Percentiles rank a stretch among this genome's conserved stretches.
Evolutionary conservation across 2,888 invertebrate species (phyloP).

Genomic region (Lasioglossum villosulum): DNA sequence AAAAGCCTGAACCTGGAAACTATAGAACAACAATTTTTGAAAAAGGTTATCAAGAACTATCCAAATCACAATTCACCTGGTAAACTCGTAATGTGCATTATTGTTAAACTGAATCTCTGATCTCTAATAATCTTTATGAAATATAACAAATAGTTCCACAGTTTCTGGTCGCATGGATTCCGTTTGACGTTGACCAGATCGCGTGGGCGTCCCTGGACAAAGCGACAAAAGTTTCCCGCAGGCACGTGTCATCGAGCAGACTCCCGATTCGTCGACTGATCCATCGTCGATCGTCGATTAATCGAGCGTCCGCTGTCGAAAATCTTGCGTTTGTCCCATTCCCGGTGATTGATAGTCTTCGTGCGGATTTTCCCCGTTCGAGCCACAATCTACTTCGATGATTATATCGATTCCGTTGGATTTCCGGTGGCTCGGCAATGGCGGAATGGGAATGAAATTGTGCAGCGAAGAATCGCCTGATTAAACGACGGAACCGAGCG

Average conservation of each 20-base stretch:
- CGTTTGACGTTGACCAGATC: background rate
- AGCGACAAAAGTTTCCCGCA: background rate
- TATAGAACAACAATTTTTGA: background rate
- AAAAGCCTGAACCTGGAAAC: background rate
- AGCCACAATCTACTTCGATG: conserved; percentile 23
- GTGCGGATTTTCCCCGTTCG: conserved; percentile 12
- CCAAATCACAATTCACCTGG: too few species aligned
- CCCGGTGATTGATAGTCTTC: conserved; percentile 39
- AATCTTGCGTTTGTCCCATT: conserved; percentile 17
- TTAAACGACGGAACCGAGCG: background rate
- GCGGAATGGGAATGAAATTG: background rate
- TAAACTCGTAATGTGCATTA: too few species aligned
- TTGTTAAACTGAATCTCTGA: background rate
- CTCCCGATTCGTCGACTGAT: background rate
- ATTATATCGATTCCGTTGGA: conserved; percentile 17
- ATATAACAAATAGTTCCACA: background rate
- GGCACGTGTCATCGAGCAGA: background rate
- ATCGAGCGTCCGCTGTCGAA: conserved; percentile 19
- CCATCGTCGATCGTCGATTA: conserved; percentile 21
- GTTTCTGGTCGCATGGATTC: background rate
- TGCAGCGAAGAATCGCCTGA: background rate
- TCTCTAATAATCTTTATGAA: too few species aligned
- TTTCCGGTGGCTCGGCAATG: background rate
- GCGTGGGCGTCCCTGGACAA: background rate
- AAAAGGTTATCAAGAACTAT: too few species aligned